Evolutionary conservation across 2,113 vertebrate species (phyloP), one percentile per base, ranked within the genome.

Genomic region (Opisthocomus hoazin): DNA sequence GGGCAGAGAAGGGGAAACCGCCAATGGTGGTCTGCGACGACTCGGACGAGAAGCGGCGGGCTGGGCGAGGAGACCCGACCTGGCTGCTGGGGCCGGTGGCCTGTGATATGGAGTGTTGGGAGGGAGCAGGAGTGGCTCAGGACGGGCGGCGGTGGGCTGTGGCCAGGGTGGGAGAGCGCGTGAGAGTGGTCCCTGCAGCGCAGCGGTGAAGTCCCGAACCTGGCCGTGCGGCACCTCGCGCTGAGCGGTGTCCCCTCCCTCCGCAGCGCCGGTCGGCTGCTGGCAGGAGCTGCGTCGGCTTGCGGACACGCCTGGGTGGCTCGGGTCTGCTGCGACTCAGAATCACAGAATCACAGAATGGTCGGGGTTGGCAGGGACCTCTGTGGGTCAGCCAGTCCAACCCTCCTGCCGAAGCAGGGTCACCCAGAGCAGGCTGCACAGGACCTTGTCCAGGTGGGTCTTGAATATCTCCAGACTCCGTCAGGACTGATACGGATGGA

Each of bases 21-120:
- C 20, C 45, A 46, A 11, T 13, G 27, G 18, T 17, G 57, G 27
- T 23, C 30, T 34, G 45, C 45, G 70, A 13, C 32, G 45, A 10
- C 23, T 7, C 32, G 43, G 24, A 19, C 1, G 1, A 24, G 11
- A 37, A 56, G 48, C 24, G 20, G 0, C 4, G 30, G 30, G 54
- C 46, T 85, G 65, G 50, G 43, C 39, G 22, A 27, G 50, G 65
- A 65, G 57, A 1, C 51, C 21, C 36, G 64, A 23, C n/a, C 57
- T 41, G 58, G 51, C 37, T 37, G 56, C 37, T n/a, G 45, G 43
- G 24, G 34, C 12, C 26, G 65, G 27, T 22, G 22, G 12, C 0
- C 17, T 8, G 13, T 15, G 70, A 9, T 37, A 36, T 36, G 56
- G 18, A 10, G 32, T 5, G 43, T 9, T 41, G 3, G 0, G 43